Base-by-base conservation (phyloP, 2,797 vertebrate genomes). In the Brotogeris chrysoptera region DNA sequence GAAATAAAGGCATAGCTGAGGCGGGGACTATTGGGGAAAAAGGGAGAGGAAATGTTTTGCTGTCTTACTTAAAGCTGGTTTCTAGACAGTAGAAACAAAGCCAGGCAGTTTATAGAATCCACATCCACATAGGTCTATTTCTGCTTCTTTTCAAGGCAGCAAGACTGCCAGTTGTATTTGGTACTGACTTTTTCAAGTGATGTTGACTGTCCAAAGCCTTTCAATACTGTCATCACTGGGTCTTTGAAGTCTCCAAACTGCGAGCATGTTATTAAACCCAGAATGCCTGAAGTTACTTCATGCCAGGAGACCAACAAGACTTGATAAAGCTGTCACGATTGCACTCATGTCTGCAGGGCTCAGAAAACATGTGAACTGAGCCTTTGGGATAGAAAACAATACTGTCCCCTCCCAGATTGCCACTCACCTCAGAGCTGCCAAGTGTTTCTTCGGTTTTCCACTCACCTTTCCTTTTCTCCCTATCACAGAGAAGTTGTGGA, bases 251-350 rank as follows among this genome's bases (percentile, higher is more conserved):
- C 65, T 93, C n/a, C 91, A 79, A 66, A 88, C 74, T 15, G 8
- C 30, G 38, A 91, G 39, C 30, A 2, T 50, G 66, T 49, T 92
- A 57, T 83, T 91, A 83, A 92, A 88, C n/a, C 10, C 65, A 55
- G 63, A 93, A 90, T 63, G 52, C 69, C 65, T 46, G 43, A 70
- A 91, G 87, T 91, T 90, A 76, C 74, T 94, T 83, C 82, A 57
- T 0, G 85, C 80, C 23, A 15, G 34, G 63, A 69, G 65, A 68
- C 34, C 1, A 1, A 11, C 34, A 15, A 7, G 79, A 60, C 65
- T 72, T 84, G 82, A 93, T 91, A 88, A 91, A 94, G 36, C 80
- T 90, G 93, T 92, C 63, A 28, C 60, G 70, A 47, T 83, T 80
- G 61, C 32, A 59, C 13, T 76, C 2, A 0, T 76, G 43, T 69